Percentiles rank a stretch among this genome's conserved stretches.
These are phyloP conservation scores for Lasioglossum zephyrum DNA, from an alignment of 2,888 invertebrate genomes.

Conservation along the genomic window DNA sequence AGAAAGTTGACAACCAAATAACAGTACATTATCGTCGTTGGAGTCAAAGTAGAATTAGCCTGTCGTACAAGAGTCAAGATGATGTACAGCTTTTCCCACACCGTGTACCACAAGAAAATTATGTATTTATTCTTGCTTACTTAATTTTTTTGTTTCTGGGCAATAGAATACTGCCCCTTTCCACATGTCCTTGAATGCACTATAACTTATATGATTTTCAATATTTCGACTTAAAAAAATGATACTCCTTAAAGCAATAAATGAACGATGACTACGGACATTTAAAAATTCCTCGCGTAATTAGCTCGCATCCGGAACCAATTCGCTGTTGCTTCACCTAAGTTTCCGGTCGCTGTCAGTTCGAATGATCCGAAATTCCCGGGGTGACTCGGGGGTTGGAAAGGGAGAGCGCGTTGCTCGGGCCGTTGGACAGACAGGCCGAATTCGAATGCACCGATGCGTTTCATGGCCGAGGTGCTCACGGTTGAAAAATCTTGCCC, in stretches of 20 bases:
- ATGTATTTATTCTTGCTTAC: background rate
- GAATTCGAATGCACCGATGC: constrained; percentile 34
- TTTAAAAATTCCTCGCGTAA: background rate
- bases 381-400: background rate
- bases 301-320: background rate
- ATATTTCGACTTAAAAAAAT: no score
- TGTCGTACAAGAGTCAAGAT: background rate
- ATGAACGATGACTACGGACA: background rate
- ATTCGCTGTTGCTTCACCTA: background rate
- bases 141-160: no score
- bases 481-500: constrained; percentile 81
- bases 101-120: background rate
- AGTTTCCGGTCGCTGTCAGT: background rate
- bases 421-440: constrained; percentile 10
- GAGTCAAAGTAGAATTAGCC: background rate
- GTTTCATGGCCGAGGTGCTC: constrained; percentile 64
- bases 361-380: background rate
- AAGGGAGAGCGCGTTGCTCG: background rate
- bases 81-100: background rate
- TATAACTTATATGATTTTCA: no score
- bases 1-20: background rate
- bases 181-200: no score
- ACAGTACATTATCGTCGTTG: background rate
- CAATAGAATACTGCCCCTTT: no score
- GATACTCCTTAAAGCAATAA: no score